A percentile compares a stretch with the other conserved stretches of the same genome.
phyloP scores from a whole-genome alignment of 2,888 invertebrate species.

The Platerodrilus igneus region DNA sequence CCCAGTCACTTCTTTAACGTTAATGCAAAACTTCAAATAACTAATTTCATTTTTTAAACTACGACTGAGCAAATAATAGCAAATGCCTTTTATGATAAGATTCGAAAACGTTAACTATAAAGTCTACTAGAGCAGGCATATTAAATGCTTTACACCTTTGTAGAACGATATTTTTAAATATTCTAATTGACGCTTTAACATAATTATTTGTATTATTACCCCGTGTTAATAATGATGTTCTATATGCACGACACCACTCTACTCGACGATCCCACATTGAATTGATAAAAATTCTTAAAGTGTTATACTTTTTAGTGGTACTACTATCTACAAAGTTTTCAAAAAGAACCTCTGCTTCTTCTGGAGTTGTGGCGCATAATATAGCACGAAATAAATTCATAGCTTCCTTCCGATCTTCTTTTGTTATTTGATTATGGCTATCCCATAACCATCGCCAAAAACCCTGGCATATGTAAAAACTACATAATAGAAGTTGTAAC shows the following conservation, averaged over 20 bases:
- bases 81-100: too few species aligned
- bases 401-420: conserved; percentile 1
- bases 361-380: not conserved
- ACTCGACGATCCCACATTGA: not conserved
- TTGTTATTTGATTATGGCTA: conserved; percentile 3
- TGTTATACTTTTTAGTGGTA: too few species aligned
- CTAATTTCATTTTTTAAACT: too few species aligned
- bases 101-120: conserved; percentile 1
- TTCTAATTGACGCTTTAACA: conserved; percentile 26
- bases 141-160: conserved; percentile 18
- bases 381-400: conserved; percentile 9
- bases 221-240: too few species aligned
- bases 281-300: not conserved
- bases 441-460: conserved; percentile 22
- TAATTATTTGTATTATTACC: too few species aligned
- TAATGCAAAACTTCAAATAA: too few species aligned
- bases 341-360: not conserved
- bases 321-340: too few species aligned
- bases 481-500: conserved; percentile 18
- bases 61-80: too few species aligned
- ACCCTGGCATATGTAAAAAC: conserved; percentile 19
- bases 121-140: conserved; percentile 3
- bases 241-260: conserved; percentile 13
- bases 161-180: conserved; percentile 27
- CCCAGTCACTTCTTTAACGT: too few species aligned